Conservation (phyloP, 2,888 invertebrate genomes). For the Malacosoma neustria region DNA sequence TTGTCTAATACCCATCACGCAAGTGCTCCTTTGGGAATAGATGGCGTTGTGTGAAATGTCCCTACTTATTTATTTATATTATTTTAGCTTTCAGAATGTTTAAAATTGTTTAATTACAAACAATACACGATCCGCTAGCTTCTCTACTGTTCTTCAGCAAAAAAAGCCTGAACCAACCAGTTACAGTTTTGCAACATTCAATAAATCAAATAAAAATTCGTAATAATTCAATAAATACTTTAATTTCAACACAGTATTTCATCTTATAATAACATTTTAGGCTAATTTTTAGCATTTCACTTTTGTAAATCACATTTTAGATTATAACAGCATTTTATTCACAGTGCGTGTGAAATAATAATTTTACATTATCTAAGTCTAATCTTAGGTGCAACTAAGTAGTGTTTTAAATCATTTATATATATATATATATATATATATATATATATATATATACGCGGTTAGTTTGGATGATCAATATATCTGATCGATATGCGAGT, state of each 20-base stretch:
- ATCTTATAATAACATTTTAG: conserved; percentile 27
- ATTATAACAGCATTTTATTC: neutral
- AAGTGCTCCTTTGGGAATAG: too few relatives aligned
- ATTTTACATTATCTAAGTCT: too few relatives aligned
- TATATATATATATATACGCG: too few relatives aligned
- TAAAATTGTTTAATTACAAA: conserved; percentile 3
- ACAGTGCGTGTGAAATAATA: too few relatives aligned
- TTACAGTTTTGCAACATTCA: neutral
- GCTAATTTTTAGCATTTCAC: neutral
- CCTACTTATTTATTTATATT: too few relatives aligned
- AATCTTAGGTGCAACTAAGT: too few relatives aligned
- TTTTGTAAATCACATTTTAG: neutral
- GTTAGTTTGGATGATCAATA: too few relatives aligned
- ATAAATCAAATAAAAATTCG: conserved; percentile 9
- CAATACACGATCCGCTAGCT: neutral
- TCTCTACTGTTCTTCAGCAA: neutral
- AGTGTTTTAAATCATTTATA: too few relatives aligned
- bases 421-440: too few relatives aligned
- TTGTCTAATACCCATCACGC: too few relatives aligned
- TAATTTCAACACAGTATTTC: conserved; percentile 40
- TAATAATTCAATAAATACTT: conserved; percentile 39
- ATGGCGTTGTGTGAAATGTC: too few relatives aligned
- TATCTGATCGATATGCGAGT: too few relatives aligned
- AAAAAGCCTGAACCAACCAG: neutral
- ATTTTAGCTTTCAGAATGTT: conserved; percentile 1